These are phyloP conservation scores for Sesia bembeciformis DNA, from an alignment of 2,888 invertebrate genomes.

Conservation along the genomic window DNA sequence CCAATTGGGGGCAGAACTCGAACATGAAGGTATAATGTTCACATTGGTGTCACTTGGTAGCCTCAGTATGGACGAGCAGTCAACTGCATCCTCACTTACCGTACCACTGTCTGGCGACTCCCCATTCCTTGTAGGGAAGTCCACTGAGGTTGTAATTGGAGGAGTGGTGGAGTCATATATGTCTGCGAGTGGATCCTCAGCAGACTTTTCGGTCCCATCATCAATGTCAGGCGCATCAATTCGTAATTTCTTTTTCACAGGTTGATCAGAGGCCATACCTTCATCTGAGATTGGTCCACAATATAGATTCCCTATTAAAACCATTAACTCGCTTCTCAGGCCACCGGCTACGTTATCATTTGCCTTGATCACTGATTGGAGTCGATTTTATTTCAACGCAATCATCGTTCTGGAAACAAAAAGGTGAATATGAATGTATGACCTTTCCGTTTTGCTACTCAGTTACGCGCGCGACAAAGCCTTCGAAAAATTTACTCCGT, in stretches of 20 bases:
- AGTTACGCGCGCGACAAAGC: slow-evolving; percentile 73
- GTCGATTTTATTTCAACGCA: slow-evolving; percentile 22
- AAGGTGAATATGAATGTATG: slow-evolving; percentile 61
- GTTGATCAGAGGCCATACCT: slow-evolving; percentile 86
- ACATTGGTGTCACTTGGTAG: slow-evolving; percentile 43
- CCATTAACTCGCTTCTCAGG: slow-evolving; percentile 64
- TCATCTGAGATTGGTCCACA: slow-evolving; percentile 69
- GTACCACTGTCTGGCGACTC: slow-evolving; percentile 68
- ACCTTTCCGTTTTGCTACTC: slow-evolving; percentile 71
- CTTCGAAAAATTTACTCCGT: slow-evolving; percentile 27
- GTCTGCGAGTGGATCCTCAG: slow-evolving; percentile 62
- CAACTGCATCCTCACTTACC: slow-evolving; percentile 68
- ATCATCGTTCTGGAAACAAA: slow-evolving; percentile 55
- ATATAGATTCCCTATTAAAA: slow-evolving; percentile 75
- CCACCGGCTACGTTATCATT: slow-evolving; percentile 7
- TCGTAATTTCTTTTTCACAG: slow-evolving; percentile 88
- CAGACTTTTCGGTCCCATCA: slow-evolving; percentile 66
- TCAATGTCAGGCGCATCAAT: slow-evolving; percentile 78
- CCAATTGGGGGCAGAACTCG: slow-evolving; percentile 45
- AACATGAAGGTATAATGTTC: slow-evolving; percentile 58
- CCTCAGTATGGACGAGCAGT: slow-evolving; percentile 54
- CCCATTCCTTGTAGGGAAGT: slow-evolving; percentile 52
- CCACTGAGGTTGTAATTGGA: slow-evolving; percentile 54
- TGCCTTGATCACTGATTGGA: slow-evolving; percentile 4
- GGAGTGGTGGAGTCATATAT: slow-evolving; percentile 55